These are phyloP conservation scores for Garra rufa DNA, from an alignment of 2,113 vertebrate genomes.

Conservation along the genomic window DNA sequence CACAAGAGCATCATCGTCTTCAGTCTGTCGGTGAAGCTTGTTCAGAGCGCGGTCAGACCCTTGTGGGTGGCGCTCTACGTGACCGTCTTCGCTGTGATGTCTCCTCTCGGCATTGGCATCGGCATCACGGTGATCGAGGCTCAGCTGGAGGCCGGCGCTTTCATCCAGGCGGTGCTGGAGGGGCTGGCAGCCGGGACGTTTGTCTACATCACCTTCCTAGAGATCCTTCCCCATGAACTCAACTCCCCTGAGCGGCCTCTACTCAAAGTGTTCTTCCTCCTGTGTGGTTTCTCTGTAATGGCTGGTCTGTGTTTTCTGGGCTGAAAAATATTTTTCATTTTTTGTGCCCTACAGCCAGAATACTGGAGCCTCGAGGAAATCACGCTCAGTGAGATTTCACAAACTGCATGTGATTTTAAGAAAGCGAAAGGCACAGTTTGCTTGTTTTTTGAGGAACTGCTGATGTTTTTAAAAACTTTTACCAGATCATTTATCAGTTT, in stretches of 20 bases:
- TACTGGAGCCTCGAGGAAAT: neutral
- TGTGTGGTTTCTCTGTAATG: conserved; percentile 86
- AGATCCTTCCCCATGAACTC: conserved; percentile 88
- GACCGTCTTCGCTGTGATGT: conserved; percentile 81
- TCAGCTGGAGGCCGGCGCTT: conserved; percentile 59
- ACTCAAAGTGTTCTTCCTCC: conserved; percentile 83
- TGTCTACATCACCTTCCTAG: conserved; percentile 89
- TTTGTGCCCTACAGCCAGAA: too few species aligned
- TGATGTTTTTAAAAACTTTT: neutral
- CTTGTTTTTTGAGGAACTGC: neutral
- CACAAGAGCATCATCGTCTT: conserved; percentile 90
- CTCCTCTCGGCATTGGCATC: conserved; percentile 81
- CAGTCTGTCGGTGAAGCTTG: conserved; percentile 84
- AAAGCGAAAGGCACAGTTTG: neutral
- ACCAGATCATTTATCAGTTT: neutral
- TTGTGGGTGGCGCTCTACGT: conserved; percentile 82
- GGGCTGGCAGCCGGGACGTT: conserved; percentile 87
- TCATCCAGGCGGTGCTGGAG: conserved; percentile 85
- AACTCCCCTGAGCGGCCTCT: conserved; percentile 79
- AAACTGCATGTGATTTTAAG: neutral
- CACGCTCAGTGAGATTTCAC: neutral
- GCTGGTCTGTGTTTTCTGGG: conserved; percentile 81
- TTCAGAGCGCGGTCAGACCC: conserved; percentile 73
- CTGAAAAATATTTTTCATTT: conserved; percentile 64
- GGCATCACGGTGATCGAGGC: conserved; percentile 81